These are phyloP conservation scores for Eclectus roratus DNA, from an alignment of 2,113 vertebrate genomes.

Conservation along the genomic window DNA sequence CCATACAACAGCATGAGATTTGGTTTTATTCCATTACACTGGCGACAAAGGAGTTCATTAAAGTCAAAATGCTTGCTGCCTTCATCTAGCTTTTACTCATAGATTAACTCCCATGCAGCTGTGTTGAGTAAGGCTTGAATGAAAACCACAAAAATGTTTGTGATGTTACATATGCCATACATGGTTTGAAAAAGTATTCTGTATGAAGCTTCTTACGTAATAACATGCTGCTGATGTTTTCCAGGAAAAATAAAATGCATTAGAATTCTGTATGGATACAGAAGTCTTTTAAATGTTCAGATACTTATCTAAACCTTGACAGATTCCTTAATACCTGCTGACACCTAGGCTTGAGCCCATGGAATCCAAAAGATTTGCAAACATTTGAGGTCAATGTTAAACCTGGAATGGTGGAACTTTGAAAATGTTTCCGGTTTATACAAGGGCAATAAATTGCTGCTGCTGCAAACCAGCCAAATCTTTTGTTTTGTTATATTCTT, in stretches of 20 bases:
- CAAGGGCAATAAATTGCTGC: not conserved
- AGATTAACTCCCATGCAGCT: not conserved
- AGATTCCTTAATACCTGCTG: not conserved
- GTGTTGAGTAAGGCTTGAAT: not conserved
- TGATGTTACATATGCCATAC: not conserved
- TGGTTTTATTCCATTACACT: not conserved
- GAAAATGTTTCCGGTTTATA: not conserved
- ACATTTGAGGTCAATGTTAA: not conserved
- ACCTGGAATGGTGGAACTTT: not conserved
- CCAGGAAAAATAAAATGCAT: rapidly evolving
- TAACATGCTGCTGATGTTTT: not conserved
- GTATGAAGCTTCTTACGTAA: not conserved
- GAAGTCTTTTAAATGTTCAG: not conserved
- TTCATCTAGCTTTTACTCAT: not conserved
- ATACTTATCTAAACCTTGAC: not conserved
- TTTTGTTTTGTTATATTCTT: not conserved
- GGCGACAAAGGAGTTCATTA: not conserved
- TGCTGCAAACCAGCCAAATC: not conserved
- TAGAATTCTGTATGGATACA: not conserved
- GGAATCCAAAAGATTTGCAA: not conserved
- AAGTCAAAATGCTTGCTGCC: not conserved
- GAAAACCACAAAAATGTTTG: not conserved
- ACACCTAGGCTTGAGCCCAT: not conserved
- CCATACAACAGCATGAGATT: not conserved
- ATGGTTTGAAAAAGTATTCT: not conserved